Base-by-base conservation (phyloP, 2,113 vertebrate species). In the Sturnira hondurensis region DNA sequence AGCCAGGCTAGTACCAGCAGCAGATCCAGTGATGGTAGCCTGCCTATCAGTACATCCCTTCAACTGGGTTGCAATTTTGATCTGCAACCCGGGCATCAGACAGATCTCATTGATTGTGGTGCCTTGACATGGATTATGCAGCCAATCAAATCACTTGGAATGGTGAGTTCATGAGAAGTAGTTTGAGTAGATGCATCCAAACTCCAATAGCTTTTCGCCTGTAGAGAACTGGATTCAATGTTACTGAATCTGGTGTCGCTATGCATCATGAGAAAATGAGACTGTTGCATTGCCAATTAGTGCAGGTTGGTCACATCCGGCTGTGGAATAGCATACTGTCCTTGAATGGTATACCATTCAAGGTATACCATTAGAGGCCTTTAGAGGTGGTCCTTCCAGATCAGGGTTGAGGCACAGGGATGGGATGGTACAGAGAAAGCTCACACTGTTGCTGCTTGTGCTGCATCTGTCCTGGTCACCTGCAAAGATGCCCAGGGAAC, bases 311-410 rank as follows among this genome's bases (percentile, higher is more conserved):
- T 65, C 61, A 65, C 14, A 99, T 99, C 99, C 99, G 99, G 99
- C 98, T 99, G 99, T 98, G 99, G 99, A 99, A 99, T 99, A 98
- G 99, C 99, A 98, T 99, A 99, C 98, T 99, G 99, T 99, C 99
- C 99, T 99, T 99, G 99, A 99, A 99, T 99, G 98, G 99, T 99
- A 98, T 99, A n/a, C n/a, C n/a, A n/a, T n/a, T n/a, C n/a, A n/a
- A n/a, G n/a, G n/a, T n/a, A n/a, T n/a, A n/a, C n/a, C n/a, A n/a
- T n/a, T n/a, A n/a, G n/a, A 99, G 93, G 99, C 99, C 99, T 99
- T 22, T 65, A 98, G 98, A 98, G 98, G 98, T 98, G 98, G 98
- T 98, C 98, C 98, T 98, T 98, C 98, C 98, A 98, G 98, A 98
- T 98, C 98, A 98, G 98, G 97, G 98, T 98, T 98, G 98, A 98